phyloP scores from a whole-genome alignment of 1,140 invertebrate species.

The Tribolium madens region DNA sequence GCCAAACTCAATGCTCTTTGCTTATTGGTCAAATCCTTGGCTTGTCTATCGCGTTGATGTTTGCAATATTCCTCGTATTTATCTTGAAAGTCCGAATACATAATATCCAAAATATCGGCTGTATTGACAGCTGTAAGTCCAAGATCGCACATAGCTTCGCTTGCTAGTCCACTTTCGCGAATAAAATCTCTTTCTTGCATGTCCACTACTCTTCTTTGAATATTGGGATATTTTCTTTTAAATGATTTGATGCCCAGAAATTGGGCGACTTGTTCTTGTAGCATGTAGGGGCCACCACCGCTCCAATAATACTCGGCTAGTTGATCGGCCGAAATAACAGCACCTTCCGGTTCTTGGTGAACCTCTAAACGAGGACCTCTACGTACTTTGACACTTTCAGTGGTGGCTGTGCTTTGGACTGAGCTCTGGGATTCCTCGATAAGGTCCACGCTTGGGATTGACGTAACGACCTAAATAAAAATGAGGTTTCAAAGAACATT shows the following conservation, averaged over 20 bases:
- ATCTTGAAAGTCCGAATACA: constrained; percentile 93
- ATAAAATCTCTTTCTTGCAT: constrained; percentile 92
- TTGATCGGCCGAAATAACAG: constrained; percentile 84
- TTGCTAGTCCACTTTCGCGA: constrained; percentile 82
- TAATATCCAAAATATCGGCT: constrained; percentile 93
- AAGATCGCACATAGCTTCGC: constrained; percentile 93
- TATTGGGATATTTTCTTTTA: constrained; percentile 89
- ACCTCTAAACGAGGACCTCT: constrained; percentile 55
- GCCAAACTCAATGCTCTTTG: constrained; percentile 69
- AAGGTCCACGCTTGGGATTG: constrained; percentile 69
- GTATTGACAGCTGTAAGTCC: constrained; percentile 92
- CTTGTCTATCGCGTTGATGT: constrained; percentile 84
- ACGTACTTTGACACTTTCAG: constrained; percentile 71
- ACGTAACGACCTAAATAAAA: constrained; percentile 53
- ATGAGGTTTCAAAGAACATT: too few relatives aligned
- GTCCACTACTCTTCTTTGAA: constrained; percentile 85
- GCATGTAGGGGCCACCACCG: constrained; percentile 80
- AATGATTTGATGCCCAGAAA: constrained; percentile 95
- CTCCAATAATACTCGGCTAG: constrained; percentile 97
- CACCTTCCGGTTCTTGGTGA: constrained; percentile 70
- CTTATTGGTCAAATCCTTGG: constrained; percentile 78
- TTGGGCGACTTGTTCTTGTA: constrained; percentile 93
- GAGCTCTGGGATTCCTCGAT: constrained; percentile 83
- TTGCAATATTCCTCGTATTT: constrained; percentile 94
- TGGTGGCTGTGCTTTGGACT: constrained; percentile 77